Conservation (phyloP, 2,888 invertebrate genomes). For the Dicycla oo region DNA sequence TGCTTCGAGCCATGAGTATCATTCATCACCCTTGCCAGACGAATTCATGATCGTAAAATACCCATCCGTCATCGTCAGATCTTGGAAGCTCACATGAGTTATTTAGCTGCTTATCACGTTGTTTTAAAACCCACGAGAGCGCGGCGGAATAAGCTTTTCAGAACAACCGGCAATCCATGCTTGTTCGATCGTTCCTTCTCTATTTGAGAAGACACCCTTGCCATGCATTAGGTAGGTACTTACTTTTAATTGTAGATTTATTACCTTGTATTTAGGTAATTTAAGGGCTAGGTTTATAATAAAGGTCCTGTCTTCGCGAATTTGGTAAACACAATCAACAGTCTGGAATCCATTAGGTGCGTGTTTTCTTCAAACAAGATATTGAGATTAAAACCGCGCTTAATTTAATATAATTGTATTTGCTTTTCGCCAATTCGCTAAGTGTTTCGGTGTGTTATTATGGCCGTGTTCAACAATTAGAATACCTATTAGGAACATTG, state of each 20-base stretch:
- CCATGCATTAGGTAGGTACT: not conserved
- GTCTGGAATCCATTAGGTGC: constrained; percentile 69
- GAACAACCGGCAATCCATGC: not conserved
- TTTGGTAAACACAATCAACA: constrained; percentile 56
- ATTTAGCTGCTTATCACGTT: not conserved
- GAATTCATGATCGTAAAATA: no score
- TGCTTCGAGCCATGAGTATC: not conserved
- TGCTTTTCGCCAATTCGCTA: constrained; percentile 57
- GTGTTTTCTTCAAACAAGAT: constrained; percentile 68
- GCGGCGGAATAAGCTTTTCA: not conserved
- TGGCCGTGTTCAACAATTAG: constrained; percentile 48
- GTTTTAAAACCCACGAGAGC: not conserved
- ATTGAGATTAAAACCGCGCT: constrained; percentile 68
- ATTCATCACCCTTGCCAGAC: not conserved
- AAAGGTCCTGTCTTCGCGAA: constrained; percentile 17
- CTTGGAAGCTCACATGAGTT: not conserved
- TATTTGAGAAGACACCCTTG: not conserved
- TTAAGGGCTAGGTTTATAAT: not conserved
- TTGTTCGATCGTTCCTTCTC: not conserved
- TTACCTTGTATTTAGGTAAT: not conserved
- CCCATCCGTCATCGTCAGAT: no score
- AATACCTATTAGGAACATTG: constrained; percentile 45
- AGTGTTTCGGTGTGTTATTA: constrained; percentile 59
- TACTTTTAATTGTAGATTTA: no score
- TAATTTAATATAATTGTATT: constrained; percentile 68